phyloP scores from a whole-genome alignment of 2,113 vertebrate species.

The Anser cygnoides region DNA sequence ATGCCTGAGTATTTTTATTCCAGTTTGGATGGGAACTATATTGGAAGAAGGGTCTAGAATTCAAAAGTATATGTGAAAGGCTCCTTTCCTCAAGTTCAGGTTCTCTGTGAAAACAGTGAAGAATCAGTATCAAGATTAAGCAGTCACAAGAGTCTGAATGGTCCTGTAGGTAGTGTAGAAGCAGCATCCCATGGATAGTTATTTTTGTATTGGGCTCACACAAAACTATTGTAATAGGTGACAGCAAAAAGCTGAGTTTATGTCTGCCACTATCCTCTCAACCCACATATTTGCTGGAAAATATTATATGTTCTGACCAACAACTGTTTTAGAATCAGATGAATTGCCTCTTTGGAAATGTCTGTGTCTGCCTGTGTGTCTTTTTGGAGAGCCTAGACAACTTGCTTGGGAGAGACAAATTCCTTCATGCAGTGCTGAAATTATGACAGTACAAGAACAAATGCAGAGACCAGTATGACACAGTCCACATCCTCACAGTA shows the following conservation, averaged over 20 bases:
- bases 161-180: background rate
- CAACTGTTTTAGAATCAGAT: background rate
- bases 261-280: background rate
- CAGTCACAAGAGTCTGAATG: background rate
- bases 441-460: background rate
- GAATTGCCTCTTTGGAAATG: background rate
- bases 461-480: background rate
- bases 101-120: background rate
- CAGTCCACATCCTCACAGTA: rapidly evolving
- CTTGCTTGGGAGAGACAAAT: background rate
- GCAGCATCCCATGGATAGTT: background rate
- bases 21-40: background rate
- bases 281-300: background rate
- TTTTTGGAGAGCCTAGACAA: background rate
- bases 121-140: background rate
- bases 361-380: background rate
- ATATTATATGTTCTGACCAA: background rate
- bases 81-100: background rate
- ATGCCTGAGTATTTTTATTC: background rate
- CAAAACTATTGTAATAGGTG: background rate
- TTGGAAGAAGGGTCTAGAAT: background rate
- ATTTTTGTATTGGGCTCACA: background rate
- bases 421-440: background rate
- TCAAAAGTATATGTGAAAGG: background rate
- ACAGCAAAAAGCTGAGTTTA: background rate